These are phyloP conservation scores for Mirounga angustirostris DNA, from an alignment of 2,113 vertebrate species.

Conservation along the genomic window DNA sequence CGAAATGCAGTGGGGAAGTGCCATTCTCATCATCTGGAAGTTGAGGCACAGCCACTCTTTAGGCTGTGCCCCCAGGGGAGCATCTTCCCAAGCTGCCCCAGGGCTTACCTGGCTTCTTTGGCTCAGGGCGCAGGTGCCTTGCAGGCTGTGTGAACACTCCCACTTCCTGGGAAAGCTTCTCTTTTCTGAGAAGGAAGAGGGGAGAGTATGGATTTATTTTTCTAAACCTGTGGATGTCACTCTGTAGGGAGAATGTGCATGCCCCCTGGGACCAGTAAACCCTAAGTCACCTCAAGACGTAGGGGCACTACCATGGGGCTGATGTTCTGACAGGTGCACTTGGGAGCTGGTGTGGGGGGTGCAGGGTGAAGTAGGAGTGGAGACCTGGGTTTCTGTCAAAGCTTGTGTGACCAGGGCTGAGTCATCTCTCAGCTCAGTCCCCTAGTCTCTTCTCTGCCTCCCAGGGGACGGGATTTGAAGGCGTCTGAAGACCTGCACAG, in stretches of 20 bases:
- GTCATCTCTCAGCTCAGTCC: neutral
- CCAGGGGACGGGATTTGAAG: rapidly evolving
- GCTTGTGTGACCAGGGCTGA: rapidly evolving
- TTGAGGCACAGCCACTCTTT: no score
- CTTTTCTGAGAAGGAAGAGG: neutral
- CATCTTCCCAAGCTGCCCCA: rapidly evolving
- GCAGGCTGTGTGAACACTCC: rapidly evolving
- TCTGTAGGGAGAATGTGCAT: rapidly evolving
- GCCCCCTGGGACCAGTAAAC: no score
- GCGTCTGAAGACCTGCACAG: rapidly evolving
- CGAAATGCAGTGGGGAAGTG: neutral
- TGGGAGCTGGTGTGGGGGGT: rapidly evolving
- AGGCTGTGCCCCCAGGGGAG: rapidly evolving
- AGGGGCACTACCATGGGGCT: rapidly evolving
- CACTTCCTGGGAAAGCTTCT: neutral
- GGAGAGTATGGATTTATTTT: neutral
- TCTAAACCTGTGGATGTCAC: neutral
- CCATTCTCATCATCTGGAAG: rapidly evolving
- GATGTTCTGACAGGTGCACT: rapidly evolving
- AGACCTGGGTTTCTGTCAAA: neutral
- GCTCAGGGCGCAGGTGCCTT: rapidly evolving
- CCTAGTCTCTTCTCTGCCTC: rapidly evolving
- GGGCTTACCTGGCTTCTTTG: rapidly evolving
- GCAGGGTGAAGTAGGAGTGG: no score
- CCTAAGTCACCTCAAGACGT: rapidly evolving